Evolutionary conservation across 1,140 invertebrate species (phyloP).

Genomic region (Drosophila micromelanica): DNA sequence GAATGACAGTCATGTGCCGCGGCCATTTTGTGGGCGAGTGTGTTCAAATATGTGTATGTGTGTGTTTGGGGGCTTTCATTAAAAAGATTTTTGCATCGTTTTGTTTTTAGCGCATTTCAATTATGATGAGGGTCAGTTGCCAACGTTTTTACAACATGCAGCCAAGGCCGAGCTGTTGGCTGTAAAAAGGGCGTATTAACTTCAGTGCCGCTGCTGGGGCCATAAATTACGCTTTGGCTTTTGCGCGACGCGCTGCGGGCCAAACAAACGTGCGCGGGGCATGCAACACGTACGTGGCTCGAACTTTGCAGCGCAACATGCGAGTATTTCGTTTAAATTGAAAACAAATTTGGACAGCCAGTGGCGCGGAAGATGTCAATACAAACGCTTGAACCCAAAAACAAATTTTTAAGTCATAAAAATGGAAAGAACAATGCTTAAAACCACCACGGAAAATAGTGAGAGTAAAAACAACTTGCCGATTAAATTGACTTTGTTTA

Average conservation of each 20-base stretch:
- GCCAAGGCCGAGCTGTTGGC: slow-evolving; percentile 22
- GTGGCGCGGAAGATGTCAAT: slow-evolving; percentile 61
- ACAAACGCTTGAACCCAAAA: slow-evolving; percentile 30
- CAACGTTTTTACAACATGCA: slow-evolving; percentile 48
- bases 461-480: not conserved
- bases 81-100: slow-evolving; percentile 62
- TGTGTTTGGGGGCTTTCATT: slow-evolving; percentile 34
- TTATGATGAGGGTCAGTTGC: slow-evolving; percentile 73
- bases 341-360: slow-evolving; percentile 69
- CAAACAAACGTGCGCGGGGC: slow-evolving; percentile 23
- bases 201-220: slow-evolving; percentile 58
- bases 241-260: not conserved
- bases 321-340: slow-evolving; percentile 73
- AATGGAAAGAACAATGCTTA: not conserved
- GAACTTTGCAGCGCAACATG: slow-evolving; percentile 41
- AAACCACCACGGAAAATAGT: not conserved
- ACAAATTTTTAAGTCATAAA: slow-evolving; percentile 14
- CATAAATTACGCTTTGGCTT: slow-evolving; percentile 63
- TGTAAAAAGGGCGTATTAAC: slow-evolving; percentile 51
- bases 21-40: slow-evolving; percentile 7
- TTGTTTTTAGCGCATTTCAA: slow-evolving; percentile 72
- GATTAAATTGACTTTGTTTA: too few relatives aligned
- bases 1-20: slow-evolving; percentile 43
- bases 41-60: not conserved
- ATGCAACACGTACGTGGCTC: slow-evolving; percentile 55